A percentile compares a stretch with the other conserved stretches of the same genome.
phyloP scores from a whole-genome alignment of 2,797 vertebrate genomes.

The Gallirallus australis region DNA sequence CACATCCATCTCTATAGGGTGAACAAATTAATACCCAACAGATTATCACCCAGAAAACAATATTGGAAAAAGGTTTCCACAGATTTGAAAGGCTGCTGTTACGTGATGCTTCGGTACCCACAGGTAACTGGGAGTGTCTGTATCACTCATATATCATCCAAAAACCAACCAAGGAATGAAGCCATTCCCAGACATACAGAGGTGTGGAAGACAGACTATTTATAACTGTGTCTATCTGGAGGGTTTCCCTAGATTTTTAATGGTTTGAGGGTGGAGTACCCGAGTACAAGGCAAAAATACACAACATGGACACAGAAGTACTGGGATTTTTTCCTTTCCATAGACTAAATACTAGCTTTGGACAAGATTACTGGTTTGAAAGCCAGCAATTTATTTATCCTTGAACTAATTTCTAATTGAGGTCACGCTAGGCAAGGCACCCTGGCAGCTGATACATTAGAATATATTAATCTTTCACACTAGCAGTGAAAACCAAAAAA shows the following conservation, averaged over 20 bases:
- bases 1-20: neutral
- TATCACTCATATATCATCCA: neutral
- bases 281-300: neutral
- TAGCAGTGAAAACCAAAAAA: neutral
- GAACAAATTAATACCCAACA: neutral
- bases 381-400: neutral
- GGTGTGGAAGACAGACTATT: neutral
- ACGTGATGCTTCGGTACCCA: neutral
- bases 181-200: neutral
- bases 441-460: neutral
- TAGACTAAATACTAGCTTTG: neutral
- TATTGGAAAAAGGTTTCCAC: neutral
- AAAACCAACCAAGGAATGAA: neutral
- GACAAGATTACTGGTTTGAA: neutral
- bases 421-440: neutral
- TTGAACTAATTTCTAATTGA: constrained; percentile 60
- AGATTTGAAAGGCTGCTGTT: neutral
- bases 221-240: neutral
- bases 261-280: neutral
- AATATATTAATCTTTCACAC: neutral
- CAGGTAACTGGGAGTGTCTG: neutral
- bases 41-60: neutral
- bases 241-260: neutral
- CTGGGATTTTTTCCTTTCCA: neutral
- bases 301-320: neutral